Base-by-base conservation (phyloP, 2,797 vertebrate genomes). In the Dromococcyx pavoninus region DNA sequence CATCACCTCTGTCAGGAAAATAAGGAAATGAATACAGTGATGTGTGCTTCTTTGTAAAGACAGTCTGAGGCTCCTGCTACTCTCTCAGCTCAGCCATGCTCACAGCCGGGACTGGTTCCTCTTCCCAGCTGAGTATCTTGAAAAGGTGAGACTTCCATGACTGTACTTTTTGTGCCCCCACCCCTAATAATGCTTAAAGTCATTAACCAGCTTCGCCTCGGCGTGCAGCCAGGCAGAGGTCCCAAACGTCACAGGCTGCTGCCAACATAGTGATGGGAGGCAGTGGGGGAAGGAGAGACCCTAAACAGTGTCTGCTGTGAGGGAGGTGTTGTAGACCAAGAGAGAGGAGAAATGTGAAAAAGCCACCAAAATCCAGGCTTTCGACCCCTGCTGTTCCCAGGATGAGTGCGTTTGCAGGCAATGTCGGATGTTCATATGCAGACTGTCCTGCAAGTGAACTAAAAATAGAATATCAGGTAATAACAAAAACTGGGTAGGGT, bases 211-310 rank as follows among this genome's bases (percentile, higher is more conserved):
- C 69, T 70, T 87, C 23, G 18, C 24, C 48, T 74, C 3, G 1
- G 24, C 27, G 2, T 33, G 65, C 71, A 70, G 53, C 27, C 9
- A 41, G 44, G 73, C 39, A 57, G 66, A 67, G 17, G 10, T 66
- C 23, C 15, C 24, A 25, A 6, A 4, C 0, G 2, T 8, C 18
- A 3, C 0, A 21, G 24, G 46, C 33, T 91, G 48, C 35, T 46
- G 1, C 39, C 27, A 64, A 4, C 25, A 33, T n/a, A 4, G 21
- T 16, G 76, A 11, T 3, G 24, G 44, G 50, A 41, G 35, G 19
- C 77, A 54, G 11, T 4, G n/a, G 16, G 58, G 30, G 53, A 69
- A 76, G 57, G 33, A 65, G 64, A 48, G 37, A 30, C 28, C 41
- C 58, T 50, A 13, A 72, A 5, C 7, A 9, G 33, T 7, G 15